These are phyloP conservation scores for Ariopsis seemanni DNA, from an alignment of 2,113 vertebrate genomes.

Conservation along the genomic window DNA sequence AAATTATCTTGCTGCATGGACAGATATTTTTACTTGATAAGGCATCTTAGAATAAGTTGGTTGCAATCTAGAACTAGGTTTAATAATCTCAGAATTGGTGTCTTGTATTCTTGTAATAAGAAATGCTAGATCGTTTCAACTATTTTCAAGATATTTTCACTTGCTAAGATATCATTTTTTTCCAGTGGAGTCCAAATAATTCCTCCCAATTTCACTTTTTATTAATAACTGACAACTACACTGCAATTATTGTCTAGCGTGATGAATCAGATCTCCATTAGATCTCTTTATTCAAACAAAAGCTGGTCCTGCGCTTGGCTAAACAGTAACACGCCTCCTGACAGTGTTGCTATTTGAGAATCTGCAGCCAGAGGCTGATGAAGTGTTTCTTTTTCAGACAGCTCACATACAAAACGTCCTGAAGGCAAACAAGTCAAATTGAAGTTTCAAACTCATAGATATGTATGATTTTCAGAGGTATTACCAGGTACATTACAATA, in stretches of 20 bases:
- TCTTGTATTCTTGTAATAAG: no score
- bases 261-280: not conserved
- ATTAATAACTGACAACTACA: not conserved
- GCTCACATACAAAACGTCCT: not conserved
- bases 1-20: no score
- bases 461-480: no score
- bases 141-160: no score
- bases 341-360: not conserved
- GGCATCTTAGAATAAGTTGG: no score
- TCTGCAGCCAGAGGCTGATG: not conserved
- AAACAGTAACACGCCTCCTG: not conserved
- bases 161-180: no score
- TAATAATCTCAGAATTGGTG: no score
- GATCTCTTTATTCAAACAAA: not conserved
- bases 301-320: not conserved
- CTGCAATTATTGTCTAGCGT: not conserved
- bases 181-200: not conserved
- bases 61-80: no score
- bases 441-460: not conserved
- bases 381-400: not conserved
- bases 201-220: not conserved
- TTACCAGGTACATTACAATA: no score
- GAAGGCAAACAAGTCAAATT: not conserved
- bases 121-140: no score
- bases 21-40: no score